These are phyloP conservation scores for Drosophila kuntzei DNA, from an alignment of 2,888 invertebrate species.

Conservation along the genomic window DNA sequence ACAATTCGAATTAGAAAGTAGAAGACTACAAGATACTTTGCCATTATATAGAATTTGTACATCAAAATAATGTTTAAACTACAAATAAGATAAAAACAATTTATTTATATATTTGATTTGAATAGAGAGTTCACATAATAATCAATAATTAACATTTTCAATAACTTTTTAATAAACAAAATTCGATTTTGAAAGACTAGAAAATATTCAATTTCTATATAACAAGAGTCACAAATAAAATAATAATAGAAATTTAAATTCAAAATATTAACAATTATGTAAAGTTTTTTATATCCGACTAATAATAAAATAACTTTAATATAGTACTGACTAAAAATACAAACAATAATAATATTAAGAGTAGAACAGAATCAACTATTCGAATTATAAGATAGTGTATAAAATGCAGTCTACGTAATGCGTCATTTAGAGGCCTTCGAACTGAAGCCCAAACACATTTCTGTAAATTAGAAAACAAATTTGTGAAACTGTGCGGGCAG, in stretches of 20 bases:
- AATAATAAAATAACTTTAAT: neutral
- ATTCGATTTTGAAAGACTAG: too few relatives aligned
- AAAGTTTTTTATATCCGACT: too few relatives aligned
- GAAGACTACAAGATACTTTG: neutral
- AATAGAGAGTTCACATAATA: too few relatives aligned
- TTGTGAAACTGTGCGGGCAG: slow-evolving; percentile 61
- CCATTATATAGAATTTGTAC: neutral
- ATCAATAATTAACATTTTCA: too few relatives aligned
- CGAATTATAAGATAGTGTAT: neutral
- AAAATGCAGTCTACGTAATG: neutral
- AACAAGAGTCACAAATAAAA: too few relatives aligned
- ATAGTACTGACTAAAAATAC: neutral
- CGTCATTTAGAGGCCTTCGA: neutral
- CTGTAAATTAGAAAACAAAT: slow-evolving; percentile 48
- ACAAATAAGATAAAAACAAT: too few relatives aligned
- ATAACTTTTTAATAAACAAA: too few relatives aligned
- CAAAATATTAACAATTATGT: too few relatives aligned
- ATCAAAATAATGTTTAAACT: too few relatives aligned
- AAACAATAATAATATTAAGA: neutral
- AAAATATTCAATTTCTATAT: too few relatives aligned
- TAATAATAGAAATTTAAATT: too few relatives aligned
- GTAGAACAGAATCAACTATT: neutral
- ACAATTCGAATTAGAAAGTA: neutral
- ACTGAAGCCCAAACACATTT: slow-evolving; percentile 19
- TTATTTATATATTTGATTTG: too few relatives aligned